Evolutionary conservation across 2,888 invertebrate genomes (phyloP).

Genomic region (Argyra leucocephala): DNA sequence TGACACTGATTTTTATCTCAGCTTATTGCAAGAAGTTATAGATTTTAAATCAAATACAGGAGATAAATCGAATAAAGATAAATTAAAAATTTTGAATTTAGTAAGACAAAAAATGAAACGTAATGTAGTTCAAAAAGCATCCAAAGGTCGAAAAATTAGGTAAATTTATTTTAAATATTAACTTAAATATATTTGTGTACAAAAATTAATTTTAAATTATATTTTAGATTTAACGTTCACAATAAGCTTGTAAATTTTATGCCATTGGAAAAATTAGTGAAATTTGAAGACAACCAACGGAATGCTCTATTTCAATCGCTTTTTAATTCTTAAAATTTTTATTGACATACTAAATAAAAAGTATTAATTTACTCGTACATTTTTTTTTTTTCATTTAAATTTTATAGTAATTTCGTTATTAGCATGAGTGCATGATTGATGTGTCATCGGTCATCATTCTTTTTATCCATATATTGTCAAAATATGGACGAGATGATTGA

Average conservation of each 20-base stretch:
- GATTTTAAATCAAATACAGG: background rate
- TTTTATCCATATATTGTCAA: too few relatives aligned
- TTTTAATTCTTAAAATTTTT: background rate
- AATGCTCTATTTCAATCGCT: background rate
- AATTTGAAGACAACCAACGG: background rate
- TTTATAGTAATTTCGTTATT: too few relatives aligned
- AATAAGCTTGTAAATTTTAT: background rate
- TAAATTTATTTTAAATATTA: background rate
- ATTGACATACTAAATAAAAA: too few relatives aligned
- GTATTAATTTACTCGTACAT: too few relatives aligned
- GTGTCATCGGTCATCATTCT: too few relatives aligned
- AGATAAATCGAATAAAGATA: background rate
- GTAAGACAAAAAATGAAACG: constrained; percentile 3
- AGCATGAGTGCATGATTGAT: too few relatives aligned
- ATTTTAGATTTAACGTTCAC: background rate
- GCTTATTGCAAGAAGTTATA: background rate
- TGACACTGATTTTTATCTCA: background rate
- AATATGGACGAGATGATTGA: too few relatives aligned
- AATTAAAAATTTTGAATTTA: background rate
- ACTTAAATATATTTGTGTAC: background rate
- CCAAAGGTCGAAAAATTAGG: background rate
- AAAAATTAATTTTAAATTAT: background rate
- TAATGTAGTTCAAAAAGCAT: background rate
- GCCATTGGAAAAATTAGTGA: background rate
- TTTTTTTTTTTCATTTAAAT: too few relatives aligned